Conservation (phyloP, 2,113 vertebrate genomes). For the Irena cyanogastra region DNA sequence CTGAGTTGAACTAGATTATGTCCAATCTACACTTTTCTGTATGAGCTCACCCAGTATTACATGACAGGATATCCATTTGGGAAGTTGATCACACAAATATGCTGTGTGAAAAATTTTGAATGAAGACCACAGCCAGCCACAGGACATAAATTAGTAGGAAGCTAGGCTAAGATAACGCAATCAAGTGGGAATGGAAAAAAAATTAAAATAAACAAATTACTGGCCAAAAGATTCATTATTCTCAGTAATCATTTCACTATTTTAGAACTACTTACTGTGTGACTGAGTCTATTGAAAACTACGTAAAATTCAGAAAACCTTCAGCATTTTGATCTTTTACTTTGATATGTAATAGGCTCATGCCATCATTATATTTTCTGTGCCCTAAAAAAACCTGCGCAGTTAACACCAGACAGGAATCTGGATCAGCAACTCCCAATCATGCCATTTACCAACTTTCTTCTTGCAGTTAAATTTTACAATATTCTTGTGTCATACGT, state of each 20-base stretch:
- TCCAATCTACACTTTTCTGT: background rate
- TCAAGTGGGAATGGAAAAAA: background rate
- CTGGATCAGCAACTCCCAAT: background rate
- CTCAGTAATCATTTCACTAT: background rate
- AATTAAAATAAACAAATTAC: background rate
- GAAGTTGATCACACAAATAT: background rate
- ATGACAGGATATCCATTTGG: background rate
- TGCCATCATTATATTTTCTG: background rate
- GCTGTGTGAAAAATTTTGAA: background rate
- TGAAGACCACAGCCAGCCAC: background rate
- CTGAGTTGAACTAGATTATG: background rate
- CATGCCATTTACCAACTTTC: fast-evolving
- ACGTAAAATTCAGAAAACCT: background rate
- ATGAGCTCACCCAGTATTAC: background rate
- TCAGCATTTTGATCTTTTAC: background rate
- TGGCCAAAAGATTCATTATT: background rate
- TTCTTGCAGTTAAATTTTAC: background rate
- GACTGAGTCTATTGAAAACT: background rate
- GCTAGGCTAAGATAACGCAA: background rate
- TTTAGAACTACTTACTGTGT: background rate
- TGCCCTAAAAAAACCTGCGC: background rate
- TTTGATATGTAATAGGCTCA: background rate
- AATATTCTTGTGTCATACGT: background rate
- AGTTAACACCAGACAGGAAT: background rate
- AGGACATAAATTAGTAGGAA: background rate